These are phyloP conservation scores for Diadumene lineata DNA, from an alignment of 92 coral and sea anemone genomes.

Conservation along the genomic window DNA sequence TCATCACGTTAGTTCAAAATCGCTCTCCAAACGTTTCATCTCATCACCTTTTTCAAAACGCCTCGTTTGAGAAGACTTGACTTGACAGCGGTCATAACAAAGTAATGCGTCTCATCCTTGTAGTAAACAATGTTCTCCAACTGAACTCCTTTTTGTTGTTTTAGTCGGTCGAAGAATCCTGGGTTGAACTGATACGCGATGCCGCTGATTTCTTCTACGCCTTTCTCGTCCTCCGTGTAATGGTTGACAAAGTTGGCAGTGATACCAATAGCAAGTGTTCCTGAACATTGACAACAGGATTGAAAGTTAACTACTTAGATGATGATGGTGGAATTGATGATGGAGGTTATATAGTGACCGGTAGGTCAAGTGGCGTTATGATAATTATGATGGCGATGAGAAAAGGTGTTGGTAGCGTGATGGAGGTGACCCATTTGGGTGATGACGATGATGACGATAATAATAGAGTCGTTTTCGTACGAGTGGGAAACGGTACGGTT, in stretches of 20 bases:
- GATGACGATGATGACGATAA: no score
- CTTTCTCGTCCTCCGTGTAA: slow-evolving; percentile 71
- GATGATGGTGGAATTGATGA: neutral
- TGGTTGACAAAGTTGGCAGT: slow-evolving; percentile 91
- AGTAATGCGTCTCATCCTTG: slow-evolving; percentile 97
- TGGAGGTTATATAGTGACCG: no score
- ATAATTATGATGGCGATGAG: neutral
- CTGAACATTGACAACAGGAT: no score
- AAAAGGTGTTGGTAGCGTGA: no score
- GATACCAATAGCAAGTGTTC: slow-evolving; percentile 91
- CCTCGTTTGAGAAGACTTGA: slow-evolving; percentile 82
- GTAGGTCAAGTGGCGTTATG: no score
- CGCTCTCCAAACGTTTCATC: neutral
- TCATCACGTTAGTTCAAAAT: no score
- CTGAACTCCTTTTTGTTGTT: slow-evolving; percentile 65
- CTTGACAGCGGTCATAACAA: slow-evolving; percentile 96
- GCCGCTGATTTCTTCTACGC: slow-evolving; percentile 89
- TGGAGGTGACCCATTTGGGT: no score
- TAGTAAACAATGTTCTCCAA: slow-evolving; percentile 96
- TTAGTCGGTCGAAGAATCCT: slow-evolving; percentile 76
- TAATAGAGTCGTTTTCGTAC: no score
- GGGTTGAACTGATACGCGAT: slow-evolving; percentile 97
- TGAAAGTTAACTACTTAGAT: no score
- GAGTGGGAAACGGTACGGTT: no score
- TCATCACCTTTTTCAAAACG: slow-evolving; percentile 71